These are phyloP conservation scores for Clivina fossor DNA, from an alignment of 2,888 invertebrate genomes.

Conservation along the genomic window DNA sequence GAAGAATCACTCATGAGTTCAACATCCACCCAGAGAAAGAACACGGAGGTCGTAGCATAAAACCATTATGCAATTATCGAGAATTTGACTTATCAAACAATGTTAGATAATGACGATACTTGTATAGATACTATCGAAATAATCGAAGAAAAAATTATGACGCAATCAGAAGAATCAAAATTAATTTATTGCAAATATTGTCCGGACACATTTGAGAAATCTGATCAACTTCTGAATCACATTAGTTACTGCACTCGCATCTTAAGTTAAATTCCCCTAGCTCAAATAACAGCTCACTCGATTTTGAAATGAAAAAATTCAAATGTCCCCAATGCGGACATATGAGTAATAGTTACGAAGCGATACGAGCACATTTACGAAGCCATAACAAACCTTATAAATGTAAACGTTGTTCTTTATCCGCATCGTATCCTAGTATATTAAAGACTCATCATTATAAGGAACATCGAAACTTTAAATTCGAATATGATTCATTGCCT, in stretches of 20 bases:
- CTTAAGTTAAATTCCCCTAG: conserved; percentile 45
- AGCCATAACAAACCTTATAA: conserved; percentile 52
- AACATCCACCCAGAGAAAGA: too few species aligned
- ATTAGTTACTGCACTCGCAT: conserved; percentile 51
- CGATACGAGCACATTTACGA: conserved; percentile 52
- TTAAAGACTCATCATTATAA: conserved; percentile 46
- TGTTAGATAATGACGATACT: conserved; percentile 43
- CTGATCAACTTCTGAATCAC: conserved; percentile 48
- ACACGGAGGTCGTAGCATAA: too few species aligned
- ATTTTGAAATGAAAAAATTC: conserved; percentile 43
- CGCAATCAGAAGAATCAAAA: conserved; percentile 7
- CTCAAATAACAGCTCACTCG: conserved; percentile 32
- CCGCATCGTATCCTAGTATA: conserved; percentile 45
- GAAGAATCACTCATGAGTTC: too few species aligned
- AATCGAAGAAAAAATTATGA: conserved; percentile 36
- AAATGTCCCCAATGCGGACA: conserved; percentile 53
- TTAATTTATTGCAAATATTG: conserved; percentile 43
- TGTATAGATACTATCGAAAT: conserved; percentile 43
- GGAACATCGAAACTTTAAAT: conserved; percentile 46
- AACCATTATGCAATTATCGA: too few species aligned
- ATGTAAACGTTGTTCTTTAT: conserved; percentile 52
- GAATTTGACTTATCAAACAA: conserved; percentile 42
- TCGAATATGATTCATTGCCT: too few species aligned
- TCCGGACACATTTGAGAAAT: conserved; percentile 48
- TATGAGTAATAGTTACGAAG: conserved; percentile 43